These are phyloP conservation scores for Notamacropus eugenii DNA, from an alignment of 2,797 vertebrate species.

Conservation along the genomic window DNA sequence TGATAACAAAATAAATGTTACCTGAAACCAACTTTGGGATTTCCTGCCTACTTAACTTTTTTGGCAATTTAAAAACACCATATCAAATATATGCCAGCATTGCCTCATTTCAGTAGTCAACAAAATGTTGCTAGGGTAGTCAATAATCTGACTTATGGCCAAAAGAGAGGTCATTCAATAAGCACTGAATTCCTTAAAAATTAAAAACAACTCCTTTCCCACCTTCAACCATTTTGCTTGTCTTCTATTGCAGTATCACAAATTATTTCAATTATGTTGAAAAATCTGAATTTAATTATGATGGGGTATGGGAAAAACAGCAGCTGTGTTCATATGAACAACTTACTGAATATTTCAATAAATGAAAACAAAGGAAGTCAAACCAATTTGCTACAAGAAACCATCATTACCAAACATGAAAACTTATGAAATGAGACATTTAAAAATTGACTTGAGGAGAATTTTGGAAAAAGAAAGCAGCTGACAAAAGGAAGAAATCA, in stretches of 20 bases:
- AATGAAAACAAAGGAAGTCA: conserved; percentile 77
- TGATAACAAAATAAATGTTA: background rate
- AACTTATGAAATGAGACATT: conserved; percentile 73
- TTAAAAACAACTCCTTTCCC: conserved; percentile 8
- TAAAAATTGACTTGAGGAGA: conserved; percentile 75
- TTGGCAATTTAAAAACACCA: conserved; percentile 35
- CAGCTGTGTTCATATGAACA: conserved; percentile 61
- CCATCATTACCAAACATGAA: conserved; percentile 70
- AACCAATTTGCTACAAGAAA: conserved; percentile 61
- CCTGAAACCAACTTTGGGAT: background rate
- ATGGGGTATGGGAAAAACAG: conserved; percentile 34
- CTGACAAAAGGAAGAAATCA: conserved; percentile 56
- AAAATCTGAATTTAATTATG: conserved; percentile 68
- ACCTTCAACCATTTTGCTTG: conserved; percentile 31
- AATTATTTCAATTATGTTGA: conserved; percentile 29
- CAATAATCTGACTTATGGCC: conserved; percentile 20
- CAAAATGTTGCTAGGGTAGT: background rate
- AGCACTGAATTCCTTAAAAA: conserved; percentile 9
- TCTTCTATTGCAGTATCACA: conserved; percentile 39
- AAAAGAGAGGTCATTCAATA: conserved; percentile 5
- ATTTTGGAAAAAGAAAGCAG: conserved; percentile 70
- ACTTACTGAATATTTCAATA: conserved; percentile 69
- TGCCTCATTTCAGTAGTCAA: background rate
- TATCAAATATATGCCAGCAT: background rate
- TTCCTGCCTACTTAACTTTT: conserved; percentile 30